phyloP scores from a whole-genome alignment of 2,888 invertebrate genomes.

The Dascillus cervinus region DNA sequence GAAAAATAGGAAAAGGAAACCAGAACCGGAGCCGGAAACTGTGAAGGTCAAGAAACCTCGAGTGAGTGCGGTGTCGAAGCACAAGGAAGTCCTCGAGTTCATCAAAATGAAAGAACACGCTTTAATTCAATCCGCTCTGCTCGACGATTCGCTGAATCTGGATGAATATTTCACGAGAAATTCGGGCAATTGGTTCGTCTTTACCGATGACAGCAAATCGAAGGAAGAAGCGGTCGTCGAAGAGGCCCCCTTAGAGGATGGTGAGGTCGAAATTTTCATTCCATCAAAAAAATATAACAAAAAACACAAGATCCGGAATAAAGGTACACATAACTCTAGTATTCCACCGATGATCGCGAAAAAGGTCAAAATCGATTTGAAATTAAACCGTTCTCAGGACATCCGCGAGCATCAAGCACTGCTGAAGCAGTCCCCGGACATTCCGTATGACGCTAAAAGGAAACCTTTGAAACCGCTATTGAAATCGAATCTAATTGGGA shows the following conservation, averaged over 20 bases:
- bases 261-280: conserved; percentile 38
- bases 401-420: conserved; percentile 66
- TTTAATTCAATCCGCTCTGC: conserved; percentile 10
- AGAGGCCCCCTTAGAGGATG: conserved; percentile 40
- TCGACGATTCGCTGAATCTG: no score
- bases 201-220: not conserved
- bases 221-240: conserved; percentile 24
- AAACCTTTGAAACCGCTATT: conserved; percentile 65
- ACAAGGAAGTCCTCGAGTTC: not conserved
- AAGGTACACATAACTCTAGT: conserved; percentile 13
- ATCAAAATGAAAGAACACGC: conserved; percentile 1
- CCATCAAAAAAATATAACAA: conserved; percentile 27
- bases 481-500: conserved; percentile 54
- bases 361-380: conserved; percentile 65
- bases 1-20: conserved; percentile 32
- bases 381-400: conserved; percentile 63
- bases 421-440: conserved; percentile 61
- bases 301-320: conserved; percentile 15
- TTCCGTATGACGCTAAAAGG: conserved; percentile 66
- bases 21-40: not conserved
- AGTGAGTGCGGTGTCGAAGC: not conserved
- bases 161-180: conserved; percentile 32
- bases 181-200: conserved; percentile 36
- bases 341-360: conserved; percentile 42
- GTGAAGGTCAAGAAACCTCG: not conserved